A percentile compares a stretch with the other conserved stretches of the same genome.
Evolutionary conservation across 2,888 invertebrate species (phyloP).

Genomic region (Callinectes sapidus): DNA sequence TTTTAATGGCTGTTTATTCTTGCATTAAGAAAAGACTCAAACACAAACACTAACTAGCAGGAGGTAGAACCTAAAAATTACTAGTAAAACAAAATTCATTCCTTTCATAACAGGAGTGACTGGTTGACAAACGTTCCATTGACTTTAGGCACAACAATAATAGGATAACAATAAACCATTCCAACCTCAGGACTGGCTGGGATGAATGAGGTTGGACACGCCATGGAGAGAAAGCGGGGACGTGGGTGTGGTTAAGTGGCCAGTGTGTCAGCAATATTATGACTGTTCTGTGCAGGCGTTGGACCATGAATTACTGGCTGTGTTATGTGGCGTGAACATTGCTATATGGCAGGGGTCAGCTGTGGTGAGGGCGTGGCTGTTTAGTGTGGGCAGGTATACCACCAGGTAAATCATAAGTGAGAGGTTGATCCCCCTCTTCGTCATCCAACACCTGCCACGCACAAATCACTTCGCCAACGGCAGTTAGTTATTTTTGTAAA

Average conservation of each 20-base stretch:
- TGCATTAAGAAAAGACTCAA: too few relatives aligned
- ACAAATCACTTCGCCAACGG: slow-evolving; percentile 8
- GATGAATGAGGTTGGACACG: too few relatives aligned
- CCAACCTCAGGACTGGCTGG: too few relatives aligned
- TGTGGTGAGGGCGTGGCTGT: not conserved
- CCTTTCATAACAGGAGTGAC: too few relatives aligned
- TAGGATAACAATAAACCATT: too few relatives aligned
- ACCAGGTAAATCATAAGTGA: not conserved
- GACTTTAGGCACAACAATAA: too few relatives aligned
- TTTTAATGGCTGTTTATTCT: too few relatives aligned
- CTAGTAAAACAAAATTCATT: too few relatives aligned
- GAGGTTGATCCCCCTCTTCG: not conserved
- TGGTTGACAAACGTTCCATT: too few relatives aligned
- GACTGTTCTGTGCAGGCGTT: not conserved
- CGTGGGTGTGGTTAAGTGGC: not conserved
- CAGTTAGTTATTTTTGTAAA: slow-evolving; percentile 24
- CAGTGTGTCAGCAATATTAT: not conserved
- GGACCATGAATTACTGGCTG: not conserved
- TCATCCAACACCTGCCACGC: slow-evolving; percentile 8
- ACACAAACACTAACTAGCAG: too few relatives aligned
- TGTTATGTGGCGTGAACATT: slow-evolving; percentile 6
- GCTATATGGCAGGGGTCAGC: not conserved
- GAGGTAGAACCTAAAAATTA: too few relatives aligned
- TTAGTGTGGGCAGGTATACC: not conserved
- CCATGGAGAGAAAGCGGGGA: not conserved